Evolutionary conservation across 2,113 vertebrate species (phyloP), one percentile per base, ranked within the genome.

Genomic region (Cariama cristata): DNA sequence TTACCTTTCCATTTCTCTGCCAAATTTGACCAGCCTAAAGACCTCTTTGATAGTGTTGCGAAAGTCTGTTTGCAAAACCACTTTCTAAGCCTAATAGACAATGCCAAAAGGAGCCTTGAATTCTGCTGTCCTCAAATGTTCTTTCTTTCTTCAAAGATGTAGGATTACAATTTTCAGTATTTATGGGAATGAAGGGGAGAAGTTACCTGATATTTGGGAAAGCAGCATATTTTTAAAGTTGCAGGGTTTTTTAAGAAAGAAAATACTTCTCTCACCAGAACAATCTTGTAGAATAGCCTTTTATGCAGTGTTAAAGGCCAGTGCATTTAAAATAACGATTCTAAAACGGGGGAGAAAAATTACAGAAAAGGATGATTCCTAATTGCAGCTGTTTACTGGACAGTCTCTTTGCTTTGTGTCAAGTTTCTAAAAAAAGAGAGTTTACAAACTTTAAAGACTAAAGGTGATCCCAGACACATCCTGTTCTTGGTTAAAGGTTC

Each of bases 361-460:
- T 26, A 38, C 42, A 62, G n/a, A 79, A 94, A 81, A 67, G 18
- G 44, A 44, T 47, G 52, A 72, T 86, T 91, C 33, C 33, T 60
- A 80, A 28, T 87, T 74, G n/a, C 30, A 63, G 8, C 6, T 76
- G 42, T 53, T 85, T 90, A 68, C 32, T 74, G 55, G 30, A 88
- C 16, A 0, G 1, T 69, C 60, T 76, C 26, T 92, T 23, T 88
- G 44, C 63, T 92, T 95, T 92, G 42, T n/a, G 17, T 85, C 49
- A 77, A 40, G 40, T 59, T 80, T 74, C 56, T 84, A 35, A 59
- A 86, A 97, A 92, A 30, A 9, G 33, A 42, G 66, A 90, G 88
- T 94, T 97, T 84, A 72, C 86, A 95, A 97, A 96, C 94, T 96
- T 90, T 79, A 79, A 93, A 75, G 81, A 49, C 12, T 73, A 75